Evolutionary conservation across 2,113 vertebrate genomes (phyloP).

Genomic region (Felis catus): DNA sequence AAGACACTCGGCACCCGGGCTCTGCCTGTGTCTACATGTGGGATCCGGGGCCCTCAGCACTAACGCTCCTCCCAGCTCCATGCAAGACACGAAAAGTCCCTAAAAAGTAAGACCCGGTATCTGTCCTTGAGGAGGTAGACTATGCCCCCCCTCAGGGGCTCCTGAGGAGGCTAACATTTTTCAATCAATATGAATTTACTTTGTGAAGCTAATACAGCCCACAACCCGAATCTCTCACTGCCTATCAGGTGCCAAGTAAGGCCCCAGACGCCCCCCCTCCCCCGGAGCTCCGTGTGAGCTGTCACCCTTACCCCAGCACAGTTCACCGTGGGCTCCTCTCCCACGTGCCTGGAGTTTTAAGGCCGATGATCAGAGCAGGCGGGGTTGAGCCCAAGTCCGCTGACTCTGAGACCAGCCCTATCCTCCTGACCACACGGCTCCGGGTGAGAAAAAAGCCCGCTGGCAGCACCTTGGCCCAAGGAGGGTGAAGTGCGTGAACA

Average conservation of each 20-base stretch:
- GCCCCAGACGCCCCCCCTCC: not conserved
- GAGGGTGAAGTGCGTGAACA: no score
- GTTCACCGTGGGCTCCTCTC: no score
- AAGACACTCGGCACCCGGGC: not conserved
- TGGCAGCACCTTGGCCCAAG: rapidly evolving
- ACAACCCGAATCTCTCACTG: not conserved
- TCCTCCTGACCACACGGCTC: not conserved
- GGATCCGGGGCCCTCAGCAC: rapidly evolving
- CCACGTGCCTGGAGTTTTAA: rapidly evolving
- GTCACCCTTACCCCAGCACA: rapidly evolving
- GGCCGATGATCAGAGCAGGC: no score
- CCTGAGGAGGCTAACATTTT: not conserved
- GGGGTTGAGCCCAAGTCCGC: rapidly evolving
- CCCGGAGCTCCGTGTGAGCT: not conserved
- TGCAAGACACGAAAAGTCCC: rapidly evolving
- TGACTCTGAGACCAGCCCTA: no score
- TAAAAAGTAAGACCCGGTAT: rapidly evolving
- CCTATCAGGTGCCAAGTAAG: not conserved
- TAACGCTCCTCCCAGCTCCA: not conserved
- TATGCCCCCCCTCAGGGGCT: not conserved
- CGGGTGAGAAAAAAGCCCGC: rapidly evolving
- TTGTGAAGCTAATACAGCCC: rapidly evolving
- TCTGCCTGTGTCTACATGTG: not conserved
- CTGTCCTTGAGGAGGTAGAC: not conserved
- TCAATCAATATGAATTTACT: not conserved